These are phyloP conservation scores for Araneus ventricosus DNA, from an alignment of 1,140 invertebrate genomes.

Conservation along the genomic window DNA sequence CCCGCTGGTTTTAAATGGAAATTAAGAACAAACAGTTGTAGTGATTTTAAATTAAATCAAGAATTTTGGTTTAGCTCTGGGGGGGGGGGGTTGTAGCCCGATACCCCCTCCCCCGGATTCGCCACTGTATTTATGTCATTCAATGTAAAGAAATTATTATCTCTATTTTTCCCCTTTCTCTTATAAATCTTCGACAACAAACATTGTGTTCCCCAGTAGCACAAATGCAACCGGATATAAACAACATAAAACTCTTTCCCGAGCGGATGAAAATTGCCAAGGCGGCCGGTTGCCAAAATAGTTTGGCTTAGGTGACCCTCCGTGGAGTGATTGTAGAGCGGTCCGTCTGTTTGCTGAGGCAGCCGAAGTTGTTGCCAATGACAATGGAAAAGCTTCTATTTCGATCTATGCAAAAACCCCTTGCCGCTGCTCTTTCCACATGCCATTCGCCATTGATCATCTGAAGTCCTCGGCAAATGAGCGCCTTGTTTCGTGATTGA, in stretches of 20 bases:
- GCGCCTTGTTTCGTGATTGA: too few relatives aligned
- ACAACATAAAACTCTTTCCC: constrained; percentile 6
- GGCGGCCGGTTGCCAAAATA: constrained; percentile 36
- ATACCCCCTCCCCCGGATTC: too few relatives aligned
- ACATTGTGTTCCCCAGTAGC: neutral
- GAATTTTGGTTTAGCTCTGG: too few relatives aligned
- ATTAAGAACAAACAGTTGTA: too few relatives aligned
- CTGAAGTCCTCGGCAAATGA: neutral
- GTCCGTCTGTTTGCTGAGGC: constrained; percentile 25
- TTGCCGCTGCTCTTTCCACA: neutral
- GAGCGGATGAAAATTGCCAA: neutral
- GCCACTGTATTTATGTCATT: too few relatives aligned
- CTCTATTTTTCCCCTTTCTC: too few relatives aligned
- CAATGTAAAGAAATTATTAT: too few relatives aligned
- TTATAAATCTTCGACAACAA: too few relatives aligned
- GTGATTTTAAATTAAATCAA: too few relatives aligned
- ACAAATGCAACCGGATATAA: neutral
- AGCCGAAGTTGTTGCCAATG: constrained; percentile 54
- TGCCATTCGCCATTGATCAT: neutral
- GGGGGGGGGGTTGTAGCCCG: too few relatives aligned
- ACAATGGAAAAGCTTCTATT: constrained; percentile 53
- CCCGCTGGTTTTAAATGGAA: too few relatives aligned
- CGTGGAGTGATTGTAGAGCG: neutral
- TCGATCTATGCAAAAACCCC: neutral
- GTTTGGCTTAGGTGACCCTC: constrained; percentile 26